Base-by-base conservation (phyloP, 2,888 invertebrate species). In the Junonia oenone region DNA sequence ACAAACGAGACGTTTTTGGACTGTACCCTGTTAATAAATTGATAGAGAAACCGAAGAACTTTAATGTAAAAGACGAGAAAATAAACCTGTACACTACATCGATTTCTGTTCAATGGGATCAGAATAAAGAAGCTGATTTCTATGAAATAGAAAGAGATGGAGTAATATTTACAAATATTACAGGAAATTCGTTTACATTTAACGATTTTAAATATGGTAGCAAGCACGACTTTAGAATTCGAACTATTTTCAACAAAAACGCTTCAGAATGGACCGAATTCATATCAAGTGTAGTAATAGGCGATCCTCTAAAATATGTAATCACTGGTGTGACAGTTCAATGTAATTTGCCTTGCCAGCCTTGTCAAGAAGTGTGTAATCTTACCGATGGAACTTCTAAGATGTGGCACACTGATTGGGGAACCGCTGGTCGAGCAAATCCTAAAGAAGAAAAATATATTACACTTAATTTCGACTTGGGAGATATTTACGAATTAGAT, bases 101-200 rank as follows among this genome's bases (percentile, higher is more conserved):
- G 6, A 67, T 86, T 4, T 67, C 68, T 26, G 51, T 88, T 29
- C 59, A 69, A 22, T 89, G 88, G 89, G 63, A 75, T 0, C 13
- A 56, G 31, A 63, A 68, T 9, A 56, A 69, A 48, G 56, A 68
- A 8, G 76, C 69, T 2, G 55, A 58, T 51, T 81, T 73, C 61
- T 83, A 83, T 55, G 89, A 89, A 73, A 78, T 89, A 29, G 83
- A 86, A 64, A 78, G 76, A 73, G 80, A 88, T 59, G 78, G 72
- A 2, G 58, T 61, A 6, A 61, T 85, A 43, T 84, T 79, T 61
- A 84, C 72, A 19, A 78, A 82, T 56, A 78, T 88, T 26, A 63
- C 47, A 45, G 71, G 63, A 15, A 65, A 61, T 5, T 61, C 61
- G 33, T 79, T 75, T 45, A 74, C 61, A 29, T 85, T 88, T 60